Evolutionary conservation across 92 coral and sea anemone species (phyloP), one percentile per base, ranked within the genome.

Genomic region (Chrysogorgia sp.): DNA sequence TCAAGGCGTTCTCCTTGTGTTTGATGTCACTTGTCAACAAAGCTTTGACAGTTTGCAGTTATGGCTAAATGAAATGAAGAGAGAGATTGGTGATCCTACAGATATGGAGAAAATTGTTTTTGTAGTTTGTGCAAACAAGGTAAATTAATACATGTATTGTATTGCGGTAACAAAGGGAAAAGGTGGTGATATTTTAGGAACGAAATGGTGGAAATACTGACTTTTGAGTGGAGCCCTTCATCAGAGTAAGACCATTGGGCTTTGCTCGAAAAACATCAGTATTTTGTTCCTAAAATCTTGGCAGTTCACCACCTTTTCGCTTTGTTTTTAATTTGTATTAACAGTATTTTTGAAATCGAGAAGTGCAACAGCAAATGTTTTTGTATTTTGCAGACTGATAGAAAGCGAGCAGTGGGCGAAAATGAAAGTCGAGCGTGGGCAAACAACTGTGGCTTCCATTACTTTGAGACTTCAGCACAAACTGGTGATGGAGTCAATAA

Each of bases 381-480:
- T 25, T 19, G 29, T 40, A 2, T 3, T 65, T 34, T 68, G 19
- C 59, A 68, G 75, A 68, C 58, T 4, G 75, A 68, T 55, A 82
- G 85, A 60, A 86, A 80, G 68, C 77, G 97, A 62, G 85, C 65
- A 9, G 90, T 93, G 8, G 96, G 91, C 19, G 97, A 93, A 53
- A 61, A 83, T 10, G 96, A 91, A 37, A 96, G 97, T 17, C 88
- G 88, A 10, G 70, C 86, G 25, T 91, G 97, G 97, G 97, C 97
- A 58, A 90, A 86, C 71, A 86, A 88, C 63, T 90, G 81, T 79
- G 93, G 96, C 34, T 93, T 91, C 81, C 85, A 86, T 64, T 93
- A 93, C 62, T 93, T 91, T 86, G 97, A 93, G 76, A 91, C 97
- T 2, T 93, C 97, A 19, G 97, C 97, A n/a, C 90, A 91, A 74